phyloP scores from a whole-genome alignment of 2,888 invertebrate genomes.

The Oasisia sp. region DNA sequence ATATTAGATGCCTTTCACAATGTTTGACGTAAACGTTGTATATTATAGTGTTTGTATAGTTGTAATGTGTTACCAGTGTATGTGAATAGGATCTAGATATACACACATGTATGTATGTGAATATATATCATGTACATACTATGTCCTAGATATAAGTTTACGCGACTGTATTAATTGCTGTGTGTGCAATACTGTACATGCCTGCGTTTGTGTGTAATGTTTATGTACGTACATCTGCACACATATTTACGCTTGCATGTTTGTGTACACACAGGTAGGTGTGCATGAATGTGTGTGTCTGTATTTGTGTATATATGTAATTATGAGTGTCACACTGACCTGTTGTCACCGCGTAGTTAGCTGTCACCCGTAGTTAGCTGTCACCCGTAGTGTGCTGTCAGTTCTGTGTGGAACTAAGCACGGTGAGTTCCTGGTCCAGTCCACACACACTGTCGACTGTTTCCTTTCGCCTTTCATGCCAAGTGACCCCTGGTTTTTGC shows the following conservation, averaged over 20 bases:
- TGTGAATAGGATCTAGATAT: not conserved
- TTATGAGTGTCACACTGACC: not conserved
- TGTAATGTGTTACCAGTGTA: not conserved
- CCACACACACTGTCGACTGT: not conserved
- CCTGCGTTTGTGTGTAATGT: not conserved
- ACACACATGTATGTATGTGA: too few species aligned
- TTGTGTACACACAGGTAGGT: not conserved
- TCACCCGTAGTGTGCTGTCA: not conserved
- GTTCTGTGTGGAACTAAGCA: not conserved
- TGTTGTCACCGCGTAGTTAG: too few species aligned
- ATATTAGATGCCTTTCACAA: not conserved
- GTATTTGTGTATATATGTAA: not conserved
- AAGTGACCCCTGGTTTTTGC: not conserved
- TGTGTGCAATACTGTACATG: not conserved
- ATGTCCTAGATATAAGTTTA: too few species aligned
- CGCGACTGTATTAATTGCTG: too few species aligned
- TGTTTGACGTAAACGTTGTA: not conserved
- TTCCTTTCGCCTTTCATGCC: not conserved
- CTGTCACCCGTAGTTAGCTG: not conserved
- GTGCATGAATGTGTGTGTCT: not conserved
- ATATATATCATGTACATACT: too few species aligned
- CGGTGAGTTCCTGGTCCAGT: not conserved
- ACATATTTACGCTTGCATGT: too few species aligned
- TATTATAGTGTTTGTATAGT: not conserved
- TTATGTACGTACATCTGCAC: not conserved